These are phyloP conservation scores for Coelinius sp. DNA, from an alignment of 2,888 invertebrate genomes.

Conservation along the genomic window DNA sequence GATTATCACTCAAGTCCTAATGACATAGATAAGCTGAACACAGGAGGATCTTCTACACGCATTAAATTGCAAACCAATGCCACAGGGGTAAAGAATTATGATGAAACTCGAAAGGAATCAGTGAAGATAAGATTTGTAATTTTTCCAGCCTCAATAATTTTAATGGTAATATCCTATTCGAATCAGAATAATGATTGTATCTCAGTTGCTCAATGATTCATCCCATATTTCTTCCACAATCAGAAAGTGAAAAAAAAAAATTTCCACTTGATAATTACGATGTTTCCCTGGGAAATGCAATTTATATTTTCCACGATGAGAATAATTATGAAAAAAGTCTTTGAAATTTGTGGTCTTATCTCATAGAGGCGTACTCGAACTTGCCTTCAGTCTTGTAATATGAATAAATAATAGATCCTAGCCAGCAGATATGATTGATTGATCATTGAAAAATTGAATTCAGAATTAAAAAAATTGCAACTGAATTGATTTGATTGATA, in stretches of 20 bases:
- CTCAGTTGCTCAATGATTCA: not conserved
- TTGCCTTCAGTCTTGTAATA: too few relatives aligned
- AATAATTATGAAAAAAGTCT: too few relatives aligned
- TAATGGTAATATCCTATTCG: not conserved
- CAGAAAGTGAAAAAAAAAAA: not conserved
- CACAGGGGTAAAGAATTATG: not conserved
- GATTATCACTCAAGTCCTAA: too few relatives aligned
- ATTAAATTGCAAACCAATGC: not conserved
- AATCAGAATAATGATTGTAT: not conserved
- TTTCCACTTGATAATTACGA: too few relatives aligned
- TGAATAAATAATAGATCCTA: too few relatives aligned
- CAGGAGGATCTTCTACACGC: too few relatives aligned
- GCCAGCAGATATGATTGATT: not conserved
- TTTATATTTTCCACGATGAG: too few relatives aligned
- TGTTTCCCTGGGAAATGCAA: too few relatives aligned
- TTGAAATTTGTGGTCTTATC: too few relatives aligned
- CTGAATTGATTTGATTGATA: not conserved
- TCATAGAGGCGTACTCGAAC: too few relatives aligned
- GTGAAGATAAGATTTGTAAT: not conserved
- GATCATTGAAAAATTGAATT: not conserved
- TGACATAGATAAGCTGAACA: too few relatives aligned
- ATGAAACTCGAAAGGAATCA: not conserved
- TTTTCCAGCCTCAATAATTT: not conserved
- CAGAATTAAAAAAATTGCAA: not conserved
- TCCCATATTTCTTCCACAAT: not conserved